These are phyloP conservation scores for Caenorhabditis remanei DNA, from an alignment of 1,140 invertebrate species.

Conservation along the genomic window DNA sequence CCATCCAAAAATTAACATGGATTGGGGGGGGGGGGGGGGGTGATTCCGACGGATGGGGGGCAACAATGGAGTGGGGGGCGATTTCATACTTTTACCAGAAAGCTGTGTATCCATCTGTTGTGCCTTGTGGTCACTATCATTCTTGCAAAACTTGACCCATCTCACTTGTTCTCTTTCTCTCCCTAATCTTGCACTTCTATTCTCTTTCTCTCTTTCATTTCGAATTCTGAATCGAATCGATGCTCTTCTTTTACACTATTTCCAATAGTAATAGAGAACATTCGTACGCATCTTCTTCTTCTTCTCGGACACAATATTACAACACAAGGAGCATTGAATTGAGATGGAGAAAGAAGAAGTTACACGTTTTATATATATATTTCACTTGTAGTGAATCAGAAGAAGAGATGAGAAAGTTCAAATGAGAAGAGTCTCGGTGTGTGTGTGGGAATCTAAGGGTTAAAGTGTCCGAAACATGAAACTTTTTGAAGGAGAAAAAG, in stretches of 20 bases:
- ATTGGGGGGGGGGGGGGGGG: no score
- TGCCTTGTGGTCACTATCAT: no score
- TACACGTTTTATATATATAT: constrained; percentile 22
- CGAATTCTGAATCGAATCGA: background rate
- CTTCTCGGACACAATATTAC: constrained; percentile 15
- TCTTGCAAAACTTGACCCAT: constrained; percentile 1
- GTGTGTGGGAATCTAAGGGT: background rate
- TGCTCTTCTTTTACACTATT: constrained; percentile 7
- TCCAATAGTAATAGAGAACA: background rate
- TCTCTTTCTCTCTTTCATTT: background rate
- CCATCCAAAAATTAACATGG: no score
- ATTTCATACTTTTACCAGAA: no score
- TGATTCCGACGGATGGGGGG: no score
- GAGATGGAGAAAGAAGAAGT: background rate
- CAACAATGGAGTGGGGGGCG: no score
- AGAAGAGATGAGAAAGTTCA: background rate
- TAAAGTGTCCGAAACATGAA: background rate
- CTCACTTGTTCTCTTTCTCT: background rate
- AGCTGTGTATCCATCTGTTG: no score
- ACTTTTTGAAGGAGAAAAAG: background rate
- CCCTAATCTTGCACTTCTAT: background rate
- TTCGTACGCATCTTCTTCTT: background rate
- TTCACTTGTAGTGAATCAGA: background rate
- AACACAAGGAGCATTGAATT: background rate
- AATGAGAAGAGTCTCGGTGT: background rate